Conservation (phyloP, 2,888 invertebrate genomes). For the Saturnia pavonia region DNA sequence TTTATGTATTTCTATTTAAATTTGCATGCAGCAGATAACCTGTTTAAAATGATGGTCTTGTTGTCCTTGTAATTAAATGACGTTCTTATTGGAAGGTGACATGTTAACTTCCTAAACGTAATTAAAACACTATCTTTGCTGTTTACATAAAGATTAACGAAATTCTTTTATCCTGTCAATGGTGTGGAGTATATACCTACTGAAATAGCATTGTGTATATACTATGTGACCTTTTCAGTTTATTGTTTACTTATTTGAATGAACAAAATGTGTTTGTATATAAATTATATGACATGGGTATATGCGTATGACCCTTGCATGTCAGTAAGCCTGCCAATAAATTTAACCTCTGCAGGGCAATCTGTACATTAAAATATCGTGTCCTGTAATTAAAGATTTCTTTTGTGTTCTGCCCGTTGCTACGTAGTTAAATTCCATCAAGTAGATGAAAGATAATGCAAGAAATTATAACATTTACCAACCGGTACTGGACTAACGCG, state of each 20-base stretch:
- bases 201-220: neutral
- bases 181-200: neutral
- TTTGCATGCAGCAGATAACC: conserved; percentile 38
- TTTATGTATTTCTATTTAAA: conserved; percentile 34
- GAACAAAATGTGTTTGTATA: neutral
- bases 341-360: neutral
- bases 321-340: conserved; percentile 1
- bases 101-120: conserved; percentile 1
- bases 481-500: neutral
- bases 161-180: neutral
- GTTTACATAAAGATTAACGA: neutral
- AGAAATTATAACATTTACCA: neutral
- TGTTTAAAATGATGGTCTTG: conserved; percentile 30
- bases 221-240: neutral
- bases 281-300: too few species aligned
- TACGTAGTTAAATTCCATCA: neutral
- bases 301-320: neutral
- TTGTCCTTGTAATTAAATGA: conserved; percentile 24
- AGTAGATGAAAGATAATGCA: neutral
- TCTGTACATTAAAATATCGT: neutral
- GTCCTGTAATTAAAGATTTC: neutral
- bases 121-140: neutral
- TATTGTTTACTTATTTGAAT: neutral
- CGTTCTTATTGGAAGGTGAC: conserved; percentile 13
- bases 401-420: neutral